Evolutionary conservation across 2,888 invertebrate species (phyloP).

Genomic region (Plebejus melissa): DNA sequence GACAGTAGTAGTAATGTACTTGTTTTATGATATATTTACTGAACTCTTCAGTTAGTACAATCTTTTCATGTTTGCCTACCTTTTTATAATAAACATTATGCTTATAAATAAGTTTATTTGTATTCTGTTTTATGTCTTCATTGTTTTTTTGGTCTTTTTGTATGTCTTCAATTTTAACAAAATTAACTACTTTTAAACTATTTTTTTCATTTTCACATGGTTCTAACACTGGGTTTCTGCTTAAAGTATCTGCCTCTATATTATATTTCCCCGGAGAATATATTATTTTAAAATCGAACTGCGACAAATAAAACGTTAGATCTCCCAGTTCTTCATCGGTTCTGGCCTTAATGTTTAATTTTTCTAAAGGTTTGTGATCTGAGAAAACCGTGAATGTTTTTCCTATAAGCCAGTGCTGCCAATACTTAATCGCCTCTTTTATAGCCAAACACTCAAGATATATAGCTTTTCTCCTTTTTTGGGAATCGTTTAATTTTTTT

Average conservation of each 20-base stretch:
- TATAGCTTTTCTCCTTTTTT: conserved; percentile 35
- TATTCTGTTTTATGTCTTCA: conserved; percentile 13
- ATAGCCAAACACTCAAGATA: conserved; percentile 33
- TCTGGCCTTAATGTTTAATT: conserved; percentile 34
- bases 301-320: conserved; percentile 36
- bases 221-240: no score
- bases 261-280: conserved; percentile 38
- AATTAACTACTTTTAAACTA: conserved; percentile 33
- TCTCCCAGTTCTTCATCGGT: conserved; percentile 35
- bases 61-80: conserved; percentile 33
- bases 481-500: conserved; percentile 28
- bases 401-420: conserved; percentile 37
- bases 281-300: conserved; percentile 37
- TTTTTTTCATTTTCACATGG: no score
- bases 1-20: no score
- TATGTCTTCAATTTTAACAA: conserved; percentile 36
- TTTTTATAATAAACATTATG: conserved; percentile 31
- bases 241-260: conserved; percentile 38
- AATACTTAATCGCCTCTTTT: conserved; percentile 35
- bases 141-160: conserved; percentile 27
- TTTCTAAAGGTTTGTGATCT: conserved; percentile 35
- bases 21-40: no score
- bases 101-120: conserved; percentile 24
- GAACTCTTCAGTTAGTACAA: background rate
- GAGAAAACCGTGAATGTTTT: conserved; percentile 35